Conservation (phyloP, 2,113 vertebrate genomes). For the Apodemus speciosus region DNA sequence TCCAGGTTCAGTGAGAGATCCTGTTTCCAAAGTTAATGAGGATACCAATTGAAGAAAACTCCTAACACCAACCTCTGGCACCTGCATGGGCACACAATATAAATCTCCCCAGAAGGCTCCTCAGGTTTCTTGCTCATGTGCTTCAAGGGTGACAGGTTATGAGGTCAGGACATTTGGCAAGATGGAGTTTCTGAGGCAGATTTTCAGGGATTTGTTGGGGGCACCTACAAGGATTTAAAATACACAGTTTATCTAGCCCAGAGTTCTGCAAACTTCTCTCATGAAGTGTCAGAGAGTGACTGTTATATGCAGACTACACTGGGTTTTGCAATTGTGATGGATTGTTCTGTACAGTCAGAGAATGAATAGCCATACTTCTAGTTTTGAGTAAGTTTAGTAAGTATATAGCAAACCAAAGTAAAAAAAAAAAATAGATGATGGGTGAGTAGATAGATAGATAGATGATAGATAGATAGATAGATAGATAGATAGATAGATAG, state of each 20-base stretch:
- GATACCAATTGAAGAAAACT: not conserved
- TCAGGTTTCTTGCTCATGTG: not conserved
- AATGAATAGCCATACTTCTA: not conserved
- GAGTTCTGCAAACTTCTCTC: not conserved
- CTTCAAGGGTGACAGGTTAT: not conserved
- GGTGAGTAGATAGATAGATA: not conserved
- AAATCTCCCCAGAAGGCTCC: not conserved
- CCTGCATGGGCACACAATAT: not conserved
- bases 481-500: not conserved
- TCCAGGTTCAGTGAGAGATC: not conserved
- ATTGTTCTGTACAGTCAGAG: not conserved
- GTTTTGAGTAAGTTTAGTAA: not conserved
- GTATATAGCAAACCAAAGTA: not conserved
- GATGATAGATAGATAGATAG: not conserved
- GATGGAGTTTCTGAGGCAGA: not conserved
- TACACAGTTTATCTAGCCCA: not conserved
- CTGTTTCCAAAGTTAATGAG: not conserved
- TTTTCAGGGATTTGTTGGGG: not conserved
- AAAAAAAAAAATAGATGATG: not conserved
- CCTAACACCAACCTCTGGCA: not conserved
- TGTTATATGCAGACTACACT: not conserved
- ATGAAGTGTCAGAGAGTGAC: not conserved
- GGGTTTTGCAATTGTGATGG: not conserved
- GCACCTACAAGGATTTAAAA: not conserved
- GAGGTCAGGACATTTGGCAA: not conserved